Base-by-base conservation (phyloP, 2,888 invertebrate species). In the Branchellion lobata region DNA sequence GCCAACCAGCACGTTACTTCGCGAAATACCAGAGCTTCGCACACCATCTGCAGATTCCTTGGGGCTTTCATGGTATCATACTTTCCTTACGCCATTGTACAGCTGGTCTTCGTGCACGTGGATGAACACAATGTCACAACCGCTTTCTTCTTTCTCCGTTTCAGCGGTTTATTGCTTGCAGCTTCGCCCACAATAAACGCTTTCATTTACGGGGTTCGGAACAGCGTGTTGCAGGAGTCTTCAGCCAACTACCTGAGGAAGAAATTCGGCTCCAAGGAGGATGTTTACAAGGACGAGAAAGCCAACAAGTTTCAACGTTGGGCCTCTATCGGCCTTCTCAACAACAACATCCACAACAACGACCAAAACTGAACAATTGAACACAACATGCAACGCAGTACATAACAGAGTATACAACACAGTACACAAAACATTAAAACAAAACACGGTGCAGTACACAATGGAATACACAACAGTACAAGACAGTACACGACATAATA, bases 141-240 rank as follows among this genome's bases (percentile, higher is more conserved):
- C 24, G 61, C 76, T 57, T 57, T 57, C 29, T 0, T 57, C 53
- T 76, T 77, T 33, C 21, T 33, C n/a, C 33, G 33, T 14, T 29
- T 68, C 11, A 36, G 75, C 5, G 47, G 65, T 29, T n/a, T 74
- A 18, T 65, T 79, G 24, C 65, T 79, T 34, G 29, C 75, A n/a
- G 75, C 79, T 31, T 79, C 79, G 34, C 79, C 79, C 65, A 68
- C 75, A 57, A 47, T 79, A 40, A 79, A 79, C 73, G 79, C 79
- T 14, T 73, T 79, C 51, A 74, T 79, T 24, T 79, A 79, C 51
- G 79, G 79, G 8, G 57, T 79, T 18, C n/a, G 73, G 29, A 79
- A 79, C 36, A 57, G 61, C 27, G 75, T 75, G 68, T 36, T 79
- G 27, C 47, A 47, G 68, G 40, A 75, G 65, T 79, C 68, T 36